phyloP scores from a whole-genome alignment of 2,797 vertebrate species.

The Acipenser oxyrinchus region DNA sequence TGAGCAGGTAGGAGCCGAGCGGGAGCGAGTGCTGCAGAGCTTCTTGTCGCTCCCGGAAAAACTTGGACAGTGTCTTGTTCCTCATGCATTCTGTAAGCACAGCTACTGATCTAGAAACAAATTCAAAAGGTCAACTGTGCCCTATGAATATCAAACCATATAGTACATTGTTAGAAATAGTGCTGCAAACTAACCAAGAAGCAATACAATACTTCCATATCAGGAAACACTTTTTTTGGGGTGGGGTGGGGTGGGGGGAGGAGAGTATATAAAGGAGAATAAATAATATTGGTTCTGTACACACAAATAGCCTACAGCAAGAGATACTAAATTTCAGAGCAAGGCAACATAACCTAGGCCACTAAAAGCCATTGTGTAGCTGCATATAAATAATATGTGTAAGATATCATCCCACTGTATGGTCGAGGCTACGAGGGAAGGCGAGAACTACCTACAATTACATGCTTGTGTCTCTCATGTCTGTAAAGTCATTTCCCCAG shows the following conservation, averaged over 20 bases:
- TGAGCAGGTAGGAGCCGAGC: conserved; percentile 93
- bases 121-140: too few relatives aligned
- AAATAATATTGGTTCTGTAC: too few relatives aligned
- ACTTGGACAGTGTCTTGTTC: conserved; percentile 87
- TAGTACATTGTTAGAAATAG: too few relatives aligned
- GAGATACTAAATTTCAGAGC: too few relatives aligned
- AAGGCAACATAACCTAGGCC: conserved; percentile 54
- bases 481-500: not conserved
- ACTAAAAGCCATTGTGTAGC: conserved; percentile 35
- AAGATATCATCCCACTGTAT: not conserved
- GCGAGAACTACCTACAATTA: not conserved
- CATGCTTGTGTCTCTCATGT: not conserved
- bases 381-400: conserved; percentile 19
- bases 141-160: too few relatives aligned
- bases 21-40: conserved; percentile 85
- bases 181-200: too few relatives aligned
- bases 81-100: conserved; percentile 94
- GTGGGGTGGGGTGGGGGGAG: too few relatives aligned
- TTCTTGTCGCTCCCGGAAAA: conserved; percentile 91
- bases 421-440: not conserved
- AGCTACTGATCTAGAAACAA: conserved; percentile 74
- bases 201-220: too few relatives aligned
- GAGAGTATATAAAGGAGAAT: too few relatives aligned
- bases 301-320: too few relatives aligned
- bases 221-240: too few relatives aligned